Percentiles rank a stretch among this genome's conserved stretches.
Evolutionary conservation across 2,113 vertebrate species (phyloP).

Genomic region (Bambusicola thoracicus): DNA sequence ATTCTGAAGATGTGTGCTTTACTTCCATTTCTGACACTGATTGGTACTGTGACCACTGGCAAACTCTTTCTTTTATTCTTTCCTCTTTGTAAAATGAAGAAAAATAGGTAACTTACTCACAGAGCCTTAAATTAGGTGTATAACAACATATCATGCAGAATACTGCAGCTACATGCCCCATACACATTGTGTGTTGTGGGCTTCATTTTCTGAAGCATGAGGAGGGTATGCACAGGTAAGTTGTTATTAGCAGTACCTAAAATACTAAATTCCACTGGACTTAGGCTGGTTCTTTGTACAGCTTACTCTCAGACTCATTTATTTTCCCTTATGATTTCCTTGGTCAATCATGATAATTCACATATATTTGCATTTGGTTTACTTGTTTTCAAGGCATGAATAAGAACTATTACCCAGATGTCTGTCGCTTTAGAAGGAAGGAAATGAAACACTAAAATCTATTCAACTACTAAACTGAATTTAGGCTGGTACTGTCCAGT

Average conservation of each 20-base stretch:
- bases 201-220: neutral
- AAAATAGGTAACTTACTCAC: neutral
- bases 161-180: neutral
- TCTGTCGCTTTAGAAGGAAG: constrained; percentile 9
- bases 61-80: neutral
- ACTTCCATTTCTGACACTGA: neutral
- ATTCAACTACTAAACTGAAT: neutral
- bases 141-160: neutral
- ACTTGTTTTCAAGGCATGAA: neutral
- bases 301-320: neutral
- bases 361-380: neutral
- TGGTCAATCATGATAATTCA: neutral
- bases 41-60: neutral
- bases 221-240: neutral
- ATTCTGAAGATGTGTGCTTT: neutral
- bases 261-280: neutral
- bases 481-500: neutral
- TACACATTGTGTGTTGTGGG: neutral
- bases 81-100: neutral
- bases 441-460: neutral
- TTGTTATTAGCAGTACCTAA: neutral
- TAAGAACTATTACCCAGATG: neutral
- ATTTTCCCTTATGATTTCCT: neutral
- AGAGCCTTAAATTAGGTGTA: neutral
- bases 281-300: neutral